Base-by-base conservation (phyloP, 2,888 invertebrate genomes). In the Cordilura impudica region DNA sequence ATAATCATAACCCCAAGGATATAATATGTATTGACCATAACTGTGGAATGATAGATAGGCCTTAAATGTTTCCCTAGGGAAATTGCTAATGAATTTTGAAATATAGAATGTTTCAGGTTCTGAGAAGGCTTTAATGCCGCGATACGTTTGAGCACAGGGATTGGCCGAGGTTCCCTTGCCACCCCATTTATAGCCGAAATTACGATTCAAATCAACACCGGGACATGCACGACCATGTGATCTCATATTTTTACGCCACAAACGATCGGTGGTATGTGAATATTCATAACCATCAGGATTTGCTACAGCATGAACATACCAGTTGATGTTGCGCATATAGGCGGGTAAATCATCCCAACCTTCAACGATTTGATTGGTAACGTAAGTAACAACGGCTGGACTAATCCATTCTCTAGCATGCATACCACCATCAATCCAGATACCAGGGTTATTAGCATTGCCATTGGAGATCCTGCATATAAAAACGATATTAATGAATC, bases 351-450 rank as follows among this genome's bases (percentile, higher is more conserved):
- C 90, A 53, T 94, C 92, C 88, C 93, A 94, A 83, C 93, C 93
- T 83, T 93, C 93, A 2, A 93, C 93, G 58, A 96, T 88, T 75
- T 93, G 91, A 85, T 95, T 92, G 16, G 95, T 93, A 43, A 96
- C 91, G 87, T 93, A 96, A 0, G 95, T 94, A 2, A 95, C 95
- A 0, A 94, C 92, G 0, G 96, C 95, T 0, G 95, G 94, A 49
- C 94, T 94, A 84, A 96, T 95, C 96, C 96, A 98, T 91, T 98
- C 98, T 19, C 98, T 92, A 0, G 96, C 95, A 84, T 97, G 97
- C 82, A 96, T 96, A 18, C 95, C 94, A 0, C 93, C 94, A 84
- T 95, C 95, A 47, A 95, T 89, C 95, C 95, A 95, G 10, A 95
- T 91, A 0, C 93, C 93, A 0, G 91, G 90, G 79, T 93, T 94